phyloP scores from a whole-genome alignment of 2,888 invertebrate species.

The Parnassius glacialis region DNA sequence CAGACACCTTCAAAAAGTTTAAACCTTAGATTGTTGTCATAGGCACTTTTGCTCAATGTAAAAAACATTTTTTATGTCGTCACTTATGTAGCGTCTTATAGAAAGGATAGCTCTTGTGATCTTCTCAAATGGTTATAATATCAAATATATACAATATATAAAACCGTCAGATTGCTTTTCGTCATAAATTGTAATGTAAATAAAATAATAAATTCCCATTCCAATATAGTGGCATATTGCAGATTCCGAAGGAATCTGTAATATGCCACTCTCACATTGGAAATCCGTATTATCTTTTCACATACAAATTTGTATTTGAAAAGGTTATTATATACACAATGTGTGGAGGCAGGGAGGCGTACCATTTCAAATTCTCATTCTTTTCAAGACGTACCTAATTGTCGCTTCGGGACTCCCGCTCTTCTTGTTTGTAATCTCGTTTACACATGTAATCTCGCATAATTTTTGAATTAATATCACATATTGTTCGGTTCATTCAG shows the following conservation, averaged over 20 bases:
- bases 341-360: conserved; percentile 9
- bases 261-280: conserved; percentile 2
- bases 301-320: conserved; percentile 9
- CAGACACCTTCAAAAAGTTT: too few species aligned
- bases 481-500: too few species aligned
- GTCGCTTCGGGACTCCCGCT: conserved; percentile 18
- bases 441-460: conserved; percentile 9
- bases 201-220: conserved; percentile 3
- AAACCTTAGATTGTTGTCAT: too few species aligned
- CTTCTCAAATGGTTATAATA: too few species aligned
- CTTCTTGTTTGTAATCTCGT: conserved; percentile 21
- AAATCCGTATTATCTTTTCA: conserved; percentile 11
- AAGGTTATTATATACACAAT: conserved; percentile 22
- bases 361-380: conserved; percentile 26
- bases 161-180: too few species aligned
- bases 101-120: too few species aligned
- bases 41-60: too few species aligned
- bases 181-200: too few species aligned
- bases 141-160: too few species aligned
- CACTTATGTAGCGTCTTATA: too few species aligned
- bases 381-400: conserved; percentile 23
- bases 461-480: neutral
- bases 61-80: too few species aligned
- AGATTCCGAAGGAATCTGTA: neutral
- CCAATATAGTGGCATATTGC: neutral